A percentile compares a stretch with the other conserved stretches of the same genome.
phyloP scores from a whole-genome alignment of 2,888 invertebrate species.

The Pristionchus arcanus region DNA sequence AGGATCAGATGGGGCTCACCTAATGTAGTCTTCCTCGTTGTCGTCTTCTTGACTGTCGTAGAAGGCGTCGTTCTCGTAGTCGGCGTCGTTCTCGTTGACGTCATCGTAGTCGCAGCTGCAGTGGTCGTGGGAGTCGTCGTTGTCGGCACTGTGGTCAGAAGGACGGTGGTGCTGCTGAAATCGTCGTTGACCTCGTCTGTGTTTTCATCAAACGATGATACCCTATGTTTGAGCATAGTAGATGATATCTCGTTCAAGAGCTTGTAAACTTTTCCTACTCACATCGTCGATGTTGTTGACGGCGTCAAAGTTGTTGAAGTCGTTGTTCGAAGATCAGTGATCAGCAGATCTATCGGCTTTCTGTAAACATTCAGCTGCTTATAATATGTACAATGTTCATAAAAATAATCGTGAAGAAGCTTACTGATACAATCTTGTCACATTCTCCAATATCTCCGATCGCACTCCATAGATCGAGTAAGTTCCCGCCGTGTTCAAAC shows the following conservation, averaged over 20 bases:
- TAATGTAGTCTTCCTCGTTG: background rate
- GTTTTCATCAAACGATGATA: no score
- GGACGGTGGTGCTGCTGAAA: background rate
- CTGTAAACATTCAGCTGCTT: background rate
- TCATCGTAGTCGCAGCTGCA: background rate
- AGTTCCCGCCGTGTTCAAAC: background rate
- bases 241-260: no score
- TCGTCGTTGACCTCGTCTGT: no score
- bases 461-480: constrained; percentile 21
- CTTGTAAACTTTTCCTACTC: no score
- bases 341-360: background rate
- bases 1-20: no score
- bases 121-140: background rate
- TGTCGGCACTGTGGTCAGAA: background rate
- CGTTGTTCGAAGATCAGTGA: background rate
- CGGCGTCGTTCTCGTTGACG: background rate
- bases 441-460: constrained; percentile 17
- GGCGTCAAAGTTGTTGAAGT: background rate
- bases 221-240: no score
- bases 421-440: background rate
- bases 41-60: background rate
- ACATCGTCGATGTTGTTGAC: background rate
- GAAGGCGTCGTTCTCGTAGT: background rate
- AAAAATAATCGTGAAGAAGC: no score
- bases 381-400: no score